Percentiles rank a stretch among this genome's conserved stretches.
phyloP scores from a whole-genome alignment of 2,797 vertebrate genomes.

The Sylvilagus floridanus region DNA sequence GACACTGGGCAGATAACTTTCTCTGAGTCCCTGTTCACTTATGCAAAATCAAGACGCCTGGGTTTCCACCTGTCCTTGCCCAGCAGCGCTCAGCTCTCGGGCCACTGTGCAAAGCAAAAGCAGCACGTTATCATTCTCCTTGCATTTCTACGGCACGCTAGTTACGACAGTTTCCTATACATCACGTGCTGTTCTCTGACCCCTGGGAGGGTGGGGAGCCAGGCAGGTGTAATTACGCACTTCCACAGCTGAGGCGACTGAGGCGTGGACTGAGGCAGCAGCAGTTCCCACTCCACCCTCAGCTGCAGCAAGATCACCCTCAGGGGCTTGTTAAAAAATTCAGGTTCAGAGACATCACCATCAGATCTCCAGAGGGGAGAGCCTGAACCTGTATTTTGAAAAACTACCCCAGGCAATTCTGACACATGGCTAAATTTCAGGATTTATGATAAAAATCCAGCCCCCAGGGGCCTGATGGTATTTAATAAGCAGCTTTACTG shows the following conservation, averaged over 20 bases:
- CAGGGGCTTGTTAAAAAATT: slow-evolving; percentile 54
- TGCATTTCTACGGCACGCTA: not conserved
- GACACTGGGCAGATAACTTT: not conserved
- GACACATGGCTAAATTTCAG: slow-evolving; percentile 13
- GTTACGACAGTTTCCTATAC: not conserved
- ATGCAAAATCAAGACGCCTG: not conserved
- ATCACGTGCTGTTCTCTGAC: not conserved
- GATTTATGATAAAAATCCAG: not conserved
- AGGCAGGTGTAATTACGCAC: not conserved
- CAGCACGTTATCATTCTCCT: not conserved
- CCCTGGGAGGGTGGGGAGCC: not conserved
- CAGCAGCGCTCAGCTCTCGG: not conserved
- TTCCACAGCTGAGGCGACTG: not conserved
- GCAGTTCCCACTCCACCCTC: not conserved
- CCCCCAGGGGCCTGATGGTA: not conserved
- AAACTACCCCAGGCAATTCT: slow-evolving; percentile 1
- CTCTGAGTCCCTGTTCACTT: slow-evolving; percentile 24
- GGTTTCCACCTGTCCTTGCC: not conserved
- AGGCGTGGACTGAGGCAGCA: not conserved
- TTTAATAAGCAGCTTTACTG: not conserved
- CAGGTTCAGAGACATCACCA: slow-evolving; percentile 50
- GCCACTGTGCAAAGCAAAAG: not conserved
- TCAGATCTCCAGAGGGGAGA: slow-evolving; percentile 36
- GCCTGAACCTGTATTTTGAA: not conserved
- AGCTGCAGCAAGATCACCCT: slow-evolving; percentile 24